Evolutionary conservation across 1,140 invertebrate genomes (phyloP).

Genomic region (Drosophila ohnishii): DNA sequence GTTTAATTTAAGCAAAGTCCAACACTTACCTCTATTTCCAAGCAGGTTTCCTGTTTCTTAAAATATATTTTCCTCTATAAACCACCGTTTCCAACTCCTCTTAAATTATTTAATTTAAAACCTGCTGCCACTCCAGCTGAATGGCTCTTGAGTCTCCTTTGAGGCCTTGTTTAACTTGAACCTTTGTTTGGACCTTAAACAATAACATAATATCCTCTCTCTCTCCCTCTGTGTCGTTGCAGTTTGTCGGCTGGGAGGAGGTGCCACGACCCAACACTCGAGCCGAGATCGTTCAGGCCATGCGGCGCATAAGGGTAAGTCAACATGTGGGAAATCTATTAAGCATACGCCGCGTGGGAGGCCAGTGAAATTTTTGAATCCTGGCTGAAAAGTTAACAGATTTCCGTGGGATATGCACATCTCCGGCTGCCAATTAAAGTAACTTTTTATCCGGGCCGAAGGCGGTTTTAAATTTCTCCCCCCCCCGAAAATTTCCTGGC

Average conservation of each 20-base stretch:
- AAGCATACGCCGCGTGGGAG: constrained; percentile 49
- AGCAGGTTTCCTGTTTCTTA: not conserved
- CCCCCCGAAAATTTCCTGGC: constrained; percentile 28
- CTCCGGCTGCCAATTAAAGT: constrained; percentile 61
- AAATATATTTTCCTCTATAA: not conserved
- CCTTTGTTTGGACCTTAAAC: constrained; percentile 20
- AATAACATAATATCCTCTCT: constrained; percentile 29
- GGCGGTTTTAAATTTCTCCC: constrained; percentile 45
- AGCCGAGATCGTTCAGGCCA: constrained; percentile 98
- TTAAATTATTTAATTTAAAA: constrained; percentile 48
- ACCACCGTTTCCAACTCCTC: not conserved
- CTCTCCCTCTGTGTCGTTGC: constrained; percentile 84
- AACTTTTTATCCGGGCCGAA: constrained; percentile 47
- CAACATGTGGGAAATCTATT: constrained; percentile 39
- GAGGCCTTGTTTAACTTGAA: constrained; percentile 21
- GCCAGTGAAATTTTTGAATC: constrained; percentile 28
- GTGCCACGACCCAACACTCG: constrained; percentile 97
- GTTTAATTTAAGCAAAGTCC: too few species aligned
- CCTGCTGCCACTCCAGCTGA: constrained; percentile 10
- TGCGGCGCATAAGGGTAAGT: constrained; percentile 98
- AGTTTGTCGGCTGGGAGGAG: constrained; percentile 99
- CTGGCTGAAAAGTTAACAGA: constrained; percentile 39
- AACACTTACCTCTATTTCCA: not conserved
- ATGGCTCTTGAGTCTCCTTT: constrained; percentile 22
- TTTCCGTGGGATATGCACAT: constrained; percentile 34